These are phyloP conservation scores for Limnephilus marmoratus DNA, from an alignment of 2,888 invertebrate species.

Conservation along the genomic window DNA sequence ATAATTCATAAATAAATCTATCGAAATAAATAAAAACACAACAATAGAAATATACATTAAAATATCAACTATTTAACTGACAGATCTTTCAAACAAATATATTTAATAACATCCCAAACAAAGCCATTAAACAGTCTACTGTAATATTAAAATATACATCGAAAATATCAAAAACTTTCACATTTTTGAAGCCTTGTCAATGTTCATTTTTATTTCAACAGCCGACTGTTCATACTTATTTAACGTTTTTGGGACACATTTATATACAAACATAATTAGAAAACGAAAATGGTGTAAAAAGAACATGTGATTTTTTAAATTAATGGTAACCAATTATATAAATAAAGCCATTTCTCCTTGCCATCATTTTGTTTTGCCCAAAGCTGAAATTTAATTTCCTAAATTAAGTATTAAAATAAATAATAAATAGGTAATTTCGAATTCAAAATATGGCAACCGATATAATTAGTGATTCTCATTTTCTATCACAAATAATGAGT, in stretches of 20 bases:
- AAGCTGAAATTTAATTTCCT: not conserved
- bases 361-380: not conserved
- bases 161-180: not conserved
- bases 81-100: conserved; percentile 14
- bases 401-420: not conserved
- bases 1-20: conserved; percentile 57
- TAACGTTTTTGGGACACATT: not conserved
- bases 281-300: conserved; percentile 20
- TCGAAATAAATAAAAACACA: conserved; percentile 65
- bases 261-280: conserved; percentile 25
- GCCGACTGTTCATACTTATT: not conserved
- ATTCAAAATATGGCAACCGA: conserved; percentile 20
- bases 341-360: conserved; percentile 15
- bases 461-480: not conserved
- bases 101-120: not conserved
- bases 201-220: not conserved
- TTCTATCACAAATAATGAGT: conserved; percentile 2
- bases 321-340: conserved; percentile 43
- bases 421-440: not conserved
- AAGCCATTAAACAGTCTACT: not conserved
- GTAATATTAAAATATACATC: not conserved
- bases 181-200: not conserved
- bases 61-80: conserved; percentile 20
- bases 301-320: conserved; percentile 24
- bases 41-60: conserved; percentile 47